phyloP scores from a whole-genome alignment of 2,888 invertebrate species.

The Nymphalis polychloros region DNA sequence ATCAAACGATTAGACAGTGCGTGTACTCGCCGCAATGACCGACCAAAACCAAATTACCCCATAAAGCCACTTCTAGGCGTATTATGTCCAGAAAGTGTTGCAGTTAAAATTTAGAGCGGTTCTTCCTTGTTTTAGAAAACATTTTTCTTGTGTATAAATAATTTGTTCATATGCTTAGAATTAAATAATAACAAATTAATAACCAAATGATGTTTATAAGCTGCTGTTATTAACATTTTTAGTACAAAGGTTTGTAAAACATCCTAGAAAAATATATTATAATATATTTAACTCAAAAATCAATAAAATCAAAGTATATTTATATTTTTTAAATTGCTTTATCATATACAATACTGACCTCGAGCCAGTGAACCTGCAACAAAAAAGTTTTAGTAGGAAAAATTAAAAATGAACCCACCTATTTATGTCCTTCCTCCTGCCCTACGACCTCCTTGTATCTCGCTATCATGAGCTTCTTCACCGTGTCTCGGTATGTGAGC shows the following conservation, averaged over 20 bases:
- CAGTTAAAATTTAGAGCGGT: constrained; percentile 1
- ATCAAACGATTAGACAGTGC: constrained; percentile 70
- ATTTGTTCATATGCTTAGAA: neutral
- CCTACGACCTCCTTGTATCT: constrained; percentile 91
- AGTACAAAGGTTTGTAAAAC: too few relatives aligned
- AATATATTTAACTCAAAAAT: too few relatives aligned
- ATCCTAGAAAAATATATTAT: neutral
- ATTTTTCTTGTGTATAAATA: neutral
- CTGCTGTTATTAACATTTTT: too few relatives aligned
- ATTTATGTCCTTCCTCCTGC: constrained; percentile 73
- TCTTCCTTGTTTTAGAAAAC: constrained; percentile 18
- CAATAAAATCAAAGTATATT: neutral
- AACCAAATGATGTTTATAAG: too few relatives aligned
- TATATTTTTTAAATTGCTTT: neutral
- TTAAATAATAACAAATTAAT: constrained; percentile 4
- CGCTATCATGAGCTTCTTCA: constrained; percentile 94
- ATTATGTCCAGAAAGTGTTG: constrained; percentile 16
- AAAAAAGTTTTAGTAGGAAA: constrained; percentile 41
- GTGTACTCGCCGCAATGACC: constrained; percentile 20
- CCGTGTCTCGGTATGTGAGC: constrained; percentile 93
- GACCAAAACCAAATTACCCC: constrained; percentile 25
- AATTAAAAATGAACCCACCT: constrained; percentile 62
- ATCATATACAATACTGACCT: constrained; percentile 60
- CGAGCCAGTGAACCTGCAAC: constrained; percentile 53
- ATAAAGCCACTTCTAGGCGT: constrained; percentile 19